These are phyloP conservation scores for Coluber constrictor DNA, from an alignment of 2,797 vertebrate species.

Conservation along the genomic window DNA sequence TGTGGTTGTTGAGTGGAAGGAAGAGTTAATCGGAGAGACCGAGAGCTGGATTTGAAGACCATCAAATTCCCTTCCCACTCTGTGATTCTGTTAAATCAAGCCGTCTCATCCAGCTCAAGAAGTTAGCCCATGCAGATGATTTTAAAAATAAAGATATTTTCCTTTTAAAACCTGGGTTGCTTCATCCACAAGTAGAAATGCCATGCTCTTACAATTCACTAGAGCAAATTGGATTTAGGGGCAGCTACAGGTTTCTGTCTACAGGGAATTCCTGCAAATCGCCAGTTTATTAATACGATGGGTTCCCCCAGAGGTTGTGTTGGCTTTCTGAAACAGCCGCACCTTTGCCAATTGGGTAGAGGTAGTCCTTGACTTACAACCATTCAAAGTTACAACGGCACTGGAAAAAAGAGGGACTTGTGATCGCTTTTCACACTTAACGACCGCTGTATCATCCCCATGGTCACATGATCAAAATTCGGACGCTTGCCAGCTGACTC, in stretches of 20 bases:
- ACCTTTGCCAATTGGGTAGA: background rate
- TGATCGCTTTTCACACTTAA: background rate
- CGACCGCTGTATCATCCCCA: background rate
- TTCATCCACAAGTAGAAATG: background rate
- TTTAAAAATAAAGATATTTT: background rate
- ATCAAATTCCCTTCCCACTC: no score
- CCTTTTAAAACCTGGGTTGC: no score
- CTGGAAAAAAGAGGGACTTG: background rate
- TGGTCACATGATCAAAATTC: background rate
- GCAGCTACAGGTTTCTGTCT: background rate
- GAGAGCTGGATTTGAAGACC: no score
- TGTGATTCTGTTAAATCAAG: background rate
- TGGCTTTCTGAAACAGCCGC: background rate
- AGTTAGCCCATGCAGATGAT: background rate
- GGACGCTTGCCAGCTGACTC: background rate
- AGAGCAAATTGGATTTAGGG: background rate
- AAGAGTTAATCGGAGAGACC: background rate
- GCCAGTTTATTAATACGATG: background rate
- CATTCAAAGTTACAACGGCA: no score
- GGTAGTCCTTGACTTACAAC: background rate
- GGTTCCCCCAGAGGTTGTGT: no score
- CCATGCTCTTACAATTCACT: fast-evolving
- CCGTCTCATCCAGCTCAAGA: no score
- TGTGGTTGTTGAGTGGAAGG: background rate
- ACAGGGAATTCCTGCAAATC: background rate